Percentiles rank a stretch among this genome's conserved stretches.
These are phyloP conservation scores for Sarcophaga subvicina DNA, from an alignment of 2,888 invertebrate genomes.

Conservation along the genomic window DNA sequence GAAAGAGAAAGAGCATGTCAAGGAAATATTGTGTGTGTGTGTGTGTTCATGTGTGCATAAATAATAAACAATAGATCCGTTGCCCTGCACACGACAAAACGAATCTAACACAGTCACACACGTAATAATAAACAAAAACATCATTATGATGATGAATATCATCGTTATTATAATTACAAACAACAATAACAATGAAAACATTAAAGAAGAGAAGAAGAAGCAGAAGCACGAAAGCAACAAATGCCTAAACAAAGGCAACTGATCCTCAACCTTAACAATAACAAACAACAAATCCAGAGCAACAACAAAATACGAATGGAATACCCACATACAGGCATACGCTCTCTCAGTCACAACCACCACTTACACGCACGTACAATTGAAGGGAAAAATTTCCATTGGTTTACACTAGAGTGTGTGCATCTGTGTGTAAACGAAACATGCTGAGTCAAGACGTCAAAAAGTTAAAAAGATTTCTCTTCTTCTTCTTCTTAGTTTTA, in stretches of 20 bases:
- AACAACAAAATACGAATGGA: neutral
- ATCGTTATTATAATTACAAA: slow-evolving; percentile 11
- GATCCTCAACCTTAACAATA: slow-evolving; percentile 54
- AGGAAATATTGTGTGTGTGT: slow-evolving; percentile 16
- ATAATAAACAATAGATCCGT: slow-evolving; percentile 57
- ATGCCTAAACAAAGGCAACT: slow-evolving; percentile 40
- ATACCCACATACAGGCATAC: slow-evolving; percentile 24
- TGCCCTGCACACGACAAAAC: slow-evolving; percentile 62
- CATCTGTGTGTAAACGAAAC: slow-evolving; percentile 37
- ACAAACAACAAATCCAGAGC: neutral
- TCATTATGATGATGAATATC: slow-evolving; percentile 22
- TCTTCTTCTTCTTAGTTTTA: neutral
- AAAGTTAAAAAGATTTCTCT: slow-evolving; percentile 55
- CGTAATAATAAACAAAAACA: slow-evolving; percentile 24
- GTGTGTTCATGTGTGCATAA: slow-evolving; percentile 18
- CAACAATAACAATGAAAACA: neutral
- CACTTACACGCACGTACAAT: neutral
- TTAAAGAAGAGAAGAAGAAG: neutral
- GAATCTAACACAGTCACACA: neutral
- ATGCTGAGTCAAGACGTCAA: slow-evolving; percentile 66
- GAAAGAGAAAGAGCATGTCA: neutral
- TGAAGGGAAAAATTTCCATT: neutral
- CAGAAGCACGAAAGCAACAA: neutral
- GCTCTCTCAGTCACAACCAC: neutral
- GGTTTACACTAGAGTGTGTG: neutral